These are phyloP conservation scores for Cyanistes caeruleus DNA, from an alignment of 2,113 vertebrate species.

Conservation along the genomic window DNA sequence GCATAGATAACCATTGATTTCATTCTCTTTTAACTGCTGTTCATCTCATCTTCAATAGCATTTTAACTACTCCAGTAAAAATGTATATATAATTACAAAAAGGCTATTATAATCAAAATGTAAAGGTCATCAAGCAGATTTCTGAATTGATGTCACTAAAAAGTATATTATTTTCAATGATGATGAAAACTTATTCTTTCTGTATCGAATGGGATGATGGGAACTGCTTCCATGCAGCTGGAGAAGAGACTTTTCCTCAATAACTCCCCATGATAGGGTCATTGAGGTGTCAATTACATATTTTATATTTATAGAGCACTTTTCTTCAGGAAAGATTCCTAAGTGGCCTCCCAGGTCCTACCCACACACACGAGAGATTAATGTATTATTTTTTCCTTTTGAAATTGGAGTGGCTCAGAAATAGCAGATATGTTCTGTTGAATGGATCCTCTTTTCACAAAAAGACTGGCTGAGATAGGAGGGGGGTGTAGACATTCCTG, in stretches of 20 bases:
- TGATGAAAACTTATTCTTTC: background rate
- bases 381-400: background rate
- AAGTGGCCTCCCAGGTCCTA: background rate
- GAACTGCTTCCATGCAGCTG: background rate
- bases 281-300: background rate
- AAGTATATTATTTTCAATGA: background rate
- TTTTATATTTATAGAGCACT: conserved; percentile 29
- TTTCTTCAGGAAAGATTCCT: background rate
- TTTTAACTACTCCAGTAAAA: background rate
- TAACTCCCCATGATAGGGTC: background rate
- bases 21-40: background rate
- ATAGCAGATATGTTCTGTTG: background rate
- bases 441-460: background rate
- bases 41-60: background rate
- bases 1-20: background rate
- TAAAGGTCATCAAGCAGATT: background rate
- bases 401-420: background rate
- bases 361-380: background rate
- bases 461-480: background rate
- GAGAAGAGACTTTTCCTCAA: background rate
- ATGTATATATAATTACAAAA: background rate
- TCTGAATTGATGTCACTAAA: background rate
- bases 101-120: background rate
- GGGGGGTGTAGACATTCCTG: background rate
- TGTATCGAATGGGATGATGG: background rate